These are phyloP conservation scores for Tribolium freemani DNA, from an alignment of 2,888 invertebrate genomes.

Conservation along the genomic window DNA sequence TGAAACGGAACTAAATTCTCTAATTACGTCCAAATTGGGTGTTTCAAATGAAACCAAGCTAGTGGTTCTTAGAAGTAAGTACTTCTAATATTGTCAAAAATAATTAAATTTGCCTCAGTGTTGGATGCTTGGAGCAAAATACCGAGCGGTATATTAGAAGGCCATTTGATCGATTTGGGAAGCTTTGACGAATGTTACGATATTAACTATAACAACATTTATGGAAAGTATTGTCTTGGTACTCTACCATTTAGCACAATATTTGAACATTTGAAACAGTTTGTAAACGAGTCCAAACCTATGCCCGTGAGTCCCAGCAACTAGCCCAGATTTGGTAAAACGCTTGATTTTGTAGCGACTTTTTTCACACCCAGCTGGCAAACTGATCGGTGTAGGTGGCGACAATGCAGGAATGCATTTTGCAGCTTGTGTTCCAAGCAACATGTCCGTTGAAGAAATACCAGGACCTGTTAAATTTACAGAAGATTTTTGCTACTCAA, in stretches of 20 bases:
- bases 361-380: background rate
- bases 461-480: background rate
- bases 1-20: no score
- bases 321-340: background rate
- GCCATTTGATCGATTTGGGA: slow-evolving; percentile 21
- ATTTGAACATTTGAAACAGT: background rate
- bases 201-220: slow-evolving; percentile 8
- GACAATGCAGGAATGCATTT: slow-evolving; percentile 3
- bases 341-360: background rate
- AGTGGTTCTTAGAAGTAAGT: background rate
- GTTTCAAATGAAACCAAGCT: background rate
- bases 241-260: background rate
- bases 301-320: background rate
- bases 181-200: slow-evolving; percentile 37
- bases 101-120: background rate
- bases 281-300: background rate
- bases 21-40: no score
- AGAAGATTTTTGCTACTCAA: slow-evolving; percentile 31
- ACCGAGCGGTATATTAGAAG: slow-evolving; percentile 11
- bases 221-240: slow-evolving; percentile 35
- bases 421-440: slow-evolving; percentile 17
- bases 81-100: background rate
- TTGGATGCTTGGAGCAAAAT: slow-evolving; percentile 23
- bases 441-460: slow-evolving; percentile 15
- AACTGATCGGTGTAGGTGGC: background rate